These are phyloP conservation scores for Operophtera brumata DNA, from an alignment of 2,888 invertebrate species.

Conservation along the genomic window DNA sequence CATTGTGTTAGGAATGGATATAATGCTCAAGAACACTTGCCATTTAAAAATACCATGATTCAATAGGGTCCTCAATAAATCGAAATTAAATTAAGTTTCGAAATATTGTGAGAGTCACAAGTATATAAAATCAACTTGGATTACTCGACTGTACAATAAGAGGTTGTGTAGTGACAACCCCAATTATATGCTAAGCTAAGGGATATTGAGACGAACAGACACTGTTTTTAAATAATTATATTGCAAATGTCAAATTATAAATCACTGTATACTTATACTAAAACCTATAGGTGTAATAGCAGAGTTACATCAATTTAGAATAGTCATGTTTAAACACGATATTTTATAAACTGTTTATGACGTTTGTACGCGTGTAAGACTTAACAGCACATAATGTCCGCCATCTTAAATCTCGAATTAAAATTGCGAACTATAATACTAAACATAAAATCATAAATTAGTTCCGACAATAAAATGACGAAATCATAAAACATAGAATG, in stretches of 20 bases:
- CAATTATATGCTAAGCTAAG: conserved; percentile 11
- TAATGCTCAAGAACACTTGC: conserved; percentile 8
- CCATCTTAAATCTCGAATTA: conserved; percentile 44
- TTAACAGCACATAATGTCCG: conserved; percentile 27
- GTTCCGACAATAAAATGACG: conserved; percentile 47
- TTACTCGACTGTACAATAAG: not conserved
- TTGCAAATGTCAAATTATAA: conserved; percentile 58
- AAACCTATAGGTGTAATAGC: conserved; percentile 9
- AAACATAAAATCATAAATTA: conserved; percentile 64
- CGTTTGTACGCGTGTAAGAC: conserved; percentile 2
- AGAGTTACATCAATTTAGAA: conserved; percentile 17
- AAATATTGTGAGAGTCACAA: not conserved
- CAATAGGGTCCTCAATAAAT: not conserved
- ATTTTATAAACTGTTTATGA: not conserved
- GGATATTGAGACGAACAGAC: conserved; percentile 44
- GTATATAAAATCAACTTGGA: not conserved
- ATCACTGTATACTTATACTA: conserved; percentile 49
- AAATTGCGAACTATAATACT: conserved; percentile 47
- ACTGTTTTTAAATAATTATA: conserved; percentile 47
- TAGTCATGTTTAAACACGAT: conserved; percentile 15
- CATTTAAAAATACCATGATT: conserved; percentile 2
- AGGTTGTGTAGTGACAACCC: not conserved
- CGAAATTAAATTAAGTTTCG: not conserved
- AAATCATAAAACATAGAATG: conserved; percentile 43
- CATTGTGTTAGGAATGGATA: conserved; percentile 16